These are phyloP conservation scores for Drosophila navojoa DNA, from an alignment of 1,140 invertebrate genomes.

Conservation along the genomic window DNA sequence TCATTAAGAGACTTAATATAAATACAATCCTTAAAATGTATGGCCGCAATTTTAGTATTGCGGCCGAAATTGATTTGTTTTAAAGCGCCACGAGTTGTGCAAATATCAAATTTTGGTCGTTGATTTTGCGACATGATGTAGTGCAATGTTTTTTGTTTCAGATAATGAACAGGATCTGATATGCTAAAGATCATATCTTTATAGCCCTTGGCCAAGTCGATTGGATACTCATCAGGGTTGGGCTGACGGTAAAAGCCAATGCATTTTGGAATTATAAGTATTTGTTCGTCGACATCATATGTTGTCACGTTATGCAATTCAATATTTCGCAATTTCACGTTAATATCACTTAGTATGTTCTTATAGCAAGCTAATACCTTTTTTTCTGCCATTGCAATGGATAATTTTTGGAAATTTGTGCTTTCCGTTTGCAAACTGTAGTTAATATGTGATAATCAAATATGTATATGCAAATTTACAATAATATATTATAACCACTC, in stretches of 20 bases:
- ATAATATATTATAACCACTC: too few species aligned
- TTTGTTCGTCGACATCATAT: conserved; percentile 1
- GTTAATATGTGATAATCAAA: too few species aligned
- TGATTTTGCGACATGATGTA: conserved; percentile 13
- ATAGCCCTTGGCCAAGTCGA: conserved; percentile 20
- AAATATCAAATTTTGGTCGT: conserved; percentile 22
- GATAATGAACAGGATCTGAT: conserved; percentile 1
- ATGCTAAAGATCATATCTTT: neutral
- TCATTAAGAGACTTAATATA: neutral
- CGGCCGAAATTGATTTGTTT: neutral
- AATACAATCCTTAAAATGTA: conserved; percentile 28
- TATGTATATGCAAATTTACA: too few species aligned
- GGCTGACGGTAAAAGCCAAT: conserved; percentile 28
- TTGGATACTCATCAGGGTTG: conserved; percentile 6
- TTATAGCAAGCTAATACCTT: neutral
- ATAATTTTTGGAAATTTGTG: too few species aligned
- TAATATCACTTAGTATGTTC: neutral
- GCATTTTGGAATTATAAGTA: neutral
- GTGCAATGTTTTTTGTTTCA: conserved; percentile 10
- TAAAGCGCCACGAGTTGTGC: conserved; percentile 10
- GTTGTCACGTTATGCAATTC: neutral
- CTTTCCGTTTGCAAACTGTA: too few species aligned
- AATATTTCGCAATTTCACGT: neutral
- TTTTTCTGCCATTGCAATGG: neutral
- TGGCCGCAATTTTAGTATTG: neutral